These are phyloP conservation scores for Melieria crassipennis DNA, from an alignment of 2,888 invertebrate species.

Conservation along the genomic window DNA sequence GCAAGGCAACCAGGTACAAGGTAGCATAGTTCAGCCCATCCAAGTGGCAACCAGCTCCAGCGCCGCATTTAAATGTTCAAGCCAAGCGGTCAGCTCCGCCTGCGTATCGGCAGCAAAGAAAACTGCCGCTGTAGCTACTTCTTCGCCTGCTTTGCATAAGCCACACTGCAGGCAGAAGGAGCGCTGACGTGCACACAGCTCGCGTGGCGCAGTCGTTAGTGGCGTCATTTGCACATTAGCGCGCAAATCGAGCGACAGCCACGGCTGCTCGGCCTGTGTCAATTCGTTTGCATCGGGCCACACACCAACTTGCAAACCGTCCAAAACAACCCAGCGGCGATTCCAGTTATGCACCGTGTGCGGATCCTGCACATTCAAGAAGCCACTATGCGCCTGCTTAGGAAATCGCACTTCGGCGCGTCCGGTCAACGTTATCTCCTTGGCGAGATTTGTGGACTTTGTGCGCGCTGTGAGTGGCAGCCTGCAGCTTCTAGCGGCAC, in stretches of 20 bases:
- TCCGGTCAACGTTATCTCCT: constrained; percentile 52
- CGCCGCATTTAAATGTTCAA: constrained; percentile 65
- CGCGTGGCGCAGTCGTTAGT: constrained; percentile 62
- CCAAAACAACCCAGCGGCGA: constrained; percentile 69
- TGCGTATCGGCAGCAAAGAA: constrained; percentile 67
- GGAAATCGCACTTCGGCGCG: constrained; percentile 54
- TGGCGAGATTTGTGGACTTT: constrained; percentile 55
- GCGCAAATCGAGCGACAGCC: constrained; percentile 63
- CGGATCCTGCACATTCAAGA: constrained; percentile 67
- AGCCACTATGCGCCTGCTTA: constrained; percentile 63
- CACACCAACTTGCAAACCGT: constrained; percentile 64
- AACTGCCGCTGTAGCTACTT: constrained; percentile 49
- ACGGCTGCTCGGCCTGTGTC: constrained; percentile 55
- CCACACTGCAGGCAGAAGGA: constrained; percentile 60
- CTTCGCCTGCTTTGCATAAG: constrained; percentile 47
- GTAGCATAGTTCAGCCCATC: constrained; percentile 49
- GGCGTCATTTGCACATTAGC: constrained; percentile 53
- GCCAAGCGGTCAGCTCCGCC: constrained; percentile 66
- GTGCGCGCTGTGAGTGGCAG: constrained; percentile 23
- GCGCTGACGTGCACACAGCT: constrained; percentile 67
- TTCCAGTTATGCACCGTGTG: constrained; percentile 67
- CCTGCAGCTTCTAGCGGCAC: constrained; percentile 41
- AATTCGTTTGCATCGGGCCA: constrained; percentile 68
- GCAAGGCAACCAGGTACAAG: neutral
- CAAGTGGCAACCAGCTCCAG: constrained; percentile 65